Conservation (phyloP, 2,797 vertebrate species). For the Clarias pachynema region DNA sequence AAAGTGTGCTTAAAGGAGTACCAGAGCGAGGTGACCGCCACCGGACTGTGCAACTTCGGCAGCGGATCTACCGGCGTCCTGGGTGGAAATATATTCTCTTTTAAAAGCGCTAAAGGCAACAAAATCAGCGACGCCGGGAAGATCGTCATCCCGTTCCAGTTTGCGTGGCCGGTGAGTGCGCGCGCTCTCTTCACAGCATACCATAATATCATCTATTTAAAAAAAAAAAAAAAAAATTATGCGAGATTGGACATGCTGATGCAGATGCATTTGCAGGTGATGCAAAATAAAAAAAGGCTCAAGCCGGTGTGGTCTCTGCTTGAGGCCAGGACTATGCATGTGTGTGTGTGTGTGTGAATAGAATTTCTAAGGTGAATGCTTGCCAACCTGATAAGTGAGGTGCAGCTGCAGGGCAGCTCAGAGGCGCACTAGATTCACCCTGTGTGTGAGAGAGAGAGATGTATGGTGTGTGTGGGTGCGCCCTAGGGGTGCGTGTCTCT, state of each 20-base stretch:
- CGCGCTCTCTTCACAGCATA: background rate
- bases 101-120: constrained; percentile 75
- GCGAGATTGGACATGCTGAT: background rate
- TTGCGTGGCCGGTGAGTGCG: constrained; percentile 93
- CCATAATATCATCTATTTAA: background rate
- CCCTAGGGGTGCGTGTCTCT: background rate
- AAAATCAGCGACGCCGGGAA: constrained; percentile 79
- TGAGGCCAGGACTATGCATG: background rate
- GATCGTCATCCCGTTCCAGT: constrained; percentile 92
- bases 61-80: constrained; percentile 88
- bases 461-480: background rate
- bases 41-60: constrained; percentile 86
- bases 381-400: background rate
- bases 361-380: background rate
- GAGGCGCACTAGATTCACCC: too few relatives aligned
- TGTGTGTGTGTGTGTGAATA: background rate
- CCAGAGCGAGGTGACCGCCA: constrained; percentile 84
- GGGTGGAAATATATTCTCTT: constrained; percentile 95
- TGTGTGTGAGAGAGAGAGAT: too few relatives aligned
- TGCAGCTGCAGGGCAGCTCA: background rate
- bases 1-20: constrained; percentile 95
- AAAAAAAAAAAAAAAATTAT: too few relatives aligned
- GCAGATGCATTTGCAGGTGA: background rate
- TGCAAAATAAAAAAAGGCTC: background rate
- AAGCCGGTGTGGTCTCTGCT: background rate